phyloP scores from a whole-genome alignment of 2,888 invertebrate species.

The Gerris lacustris region DNA sequence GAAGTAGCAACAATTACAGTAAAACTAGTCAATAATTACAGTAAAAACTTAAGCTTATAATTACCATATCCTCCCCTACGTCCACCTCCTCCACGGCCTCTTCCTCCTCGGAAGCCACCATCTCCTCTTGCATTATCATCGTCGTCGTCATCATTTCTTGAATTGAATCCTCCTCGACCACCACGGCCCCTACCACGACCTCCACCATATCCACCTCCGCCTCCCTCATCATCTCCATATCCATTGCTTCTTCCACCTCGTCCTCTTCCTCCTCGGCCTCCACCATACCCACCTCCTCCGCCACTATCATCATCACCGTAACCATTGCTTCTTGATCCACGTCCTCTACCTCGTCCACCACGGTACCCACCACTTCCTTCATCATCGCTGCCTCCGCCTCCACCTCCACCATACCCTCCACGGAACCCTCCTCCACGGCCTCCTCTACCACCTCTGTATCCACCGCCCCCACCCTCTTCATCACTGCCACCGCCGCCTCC shows the following conservation, averaged over 20 bases:
- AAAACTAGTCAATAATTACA: too few species aligned
- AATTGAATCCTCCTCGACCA: conserved; percentile 22
- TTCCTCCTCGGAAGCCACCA: conserved; percentile 2
- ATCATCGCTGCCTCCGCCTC: conserved; percentile 7
- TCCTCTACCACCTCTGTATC: conserved; percentile 9
- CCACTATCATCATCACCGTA: conserved; percentile 16
- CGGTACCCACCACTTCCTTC: conserved; percentile 15
- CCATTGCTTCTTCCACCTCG: conserved; percentile 62
- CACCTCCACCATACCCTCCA: conserved; percentile 6
- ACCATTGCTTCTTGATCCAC: conserved; percentile 25
- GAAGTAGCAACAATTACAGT: too few species aligned
- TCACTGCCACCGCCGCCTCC: conserved; percentile 4
- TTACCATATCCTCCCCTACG: conserved; percentile 15
- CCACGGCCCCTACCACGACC: conserved; percentile 26
- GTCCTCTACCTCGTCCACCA: conserved; percentile 25
- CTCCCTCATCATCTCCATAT: neutral
- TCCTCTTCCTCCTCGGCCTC: conserved; percentile 42
- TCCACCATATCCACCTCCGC: conserved; percentile 21
- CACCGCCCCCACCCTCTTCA: neutral
- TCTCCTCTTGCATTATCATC: neutral
- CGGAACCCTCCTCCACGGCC: conserved; percentile 9
- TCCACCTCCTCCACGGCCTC: conserved; percentile 27
- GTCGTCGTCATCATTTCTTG: conserved; percentile 15
- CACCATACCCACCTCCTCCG: neutral
- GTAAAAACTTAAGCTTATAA: neutral